phyloP scores from a whole-genome alignment of 2,888 invertebrate genomes.

The Scaptomyza cyrtandrae region DNA sequence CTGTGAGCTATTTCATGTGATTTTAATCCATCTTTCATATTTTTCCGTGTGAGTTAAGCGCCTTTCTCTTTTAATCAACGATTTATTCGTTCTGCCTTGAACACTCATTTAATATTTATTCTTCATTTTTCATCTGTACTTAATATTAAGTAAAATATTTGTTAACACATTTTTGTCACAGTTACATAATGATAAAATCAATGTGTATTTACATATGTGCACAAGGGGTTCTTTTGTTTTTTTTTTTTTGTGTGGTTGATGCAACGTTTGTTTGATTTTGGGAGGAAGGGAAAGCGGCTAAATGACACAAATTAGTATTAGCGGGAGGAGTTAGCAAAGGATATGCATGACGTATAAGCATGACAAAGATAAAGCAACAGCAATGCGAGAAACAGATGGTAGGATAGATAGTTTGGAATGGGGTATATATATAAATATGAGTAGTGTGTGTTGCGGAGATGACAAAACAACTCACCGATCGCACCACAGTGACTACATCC shows the following conservation, averaged over 20 bases:
- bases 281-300: conserved; percentile 12
- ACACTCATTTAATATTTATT: neutral
- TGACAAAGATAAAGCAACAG: conserved; percentile 37
- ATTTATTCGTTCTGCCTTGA: no score
- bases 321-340: neutral
- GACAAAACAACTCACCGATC: conserved; percentile 84
- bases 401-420: conserved; percentile 15
- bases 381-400: conserved; percentile 34
- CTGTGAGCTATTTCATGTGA: conserved; percentile 1
- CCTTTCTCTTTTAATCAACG: no score
- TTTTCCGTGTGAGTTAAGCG: neutral
- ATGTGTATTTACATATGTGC: conserved; percentile 33
- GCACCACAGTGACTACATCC: conserved; percentile 84
- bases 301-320: conserved; percentile 17
- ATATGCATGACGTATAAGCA: conserved; percentile 33
- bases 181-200: neutral
- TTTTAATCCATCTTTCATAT: neutral
- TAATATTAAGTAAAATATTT: no score
- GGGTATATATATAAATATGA: no score
- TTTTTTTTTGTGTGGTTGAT: conserved; percentile 1
- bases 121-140: neutral
- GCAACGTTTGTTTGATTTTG: conserved; percentile 16
- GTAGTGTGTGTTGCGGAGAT: conserved; percentile 55
- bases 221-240: neutral
- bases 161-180: neutral